Conservation (phyloP, 2,113 vertebrate genomes). For the Arothron firmamentum region DNA sequence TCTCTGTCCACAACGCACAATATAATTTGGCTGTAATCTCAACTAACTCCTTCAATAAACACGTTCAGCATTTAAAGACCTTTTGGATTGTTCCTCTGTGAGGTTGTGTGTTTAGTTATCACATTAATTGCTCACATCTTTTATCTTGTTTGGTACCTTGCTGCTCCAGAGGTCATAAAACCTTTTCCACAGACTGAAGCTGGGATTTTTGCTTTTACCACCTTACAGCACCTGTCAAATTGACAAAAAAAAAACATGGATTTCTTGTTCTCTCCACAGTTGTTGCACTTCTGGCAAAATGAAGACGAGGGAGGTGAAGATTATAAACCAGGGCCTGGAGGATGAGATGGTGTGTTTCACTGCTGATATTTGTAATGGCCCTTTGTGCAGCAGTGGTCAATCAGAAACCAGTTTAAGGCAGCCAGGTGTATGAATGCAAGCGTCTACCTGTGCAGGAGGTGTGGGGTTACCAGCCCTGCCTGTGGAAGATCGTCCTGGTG, state of each 20-base stretch:
- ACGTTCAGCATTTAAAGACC: too few species aligned
- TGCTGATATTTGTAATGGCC: background rate
- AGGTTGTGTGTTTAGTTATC: too few species aligned
- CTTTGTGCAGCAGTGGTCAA: too few species aligned
- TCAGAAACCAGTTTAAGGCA: background rate
- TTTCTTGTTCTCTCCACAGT: constrained; percentile 16
- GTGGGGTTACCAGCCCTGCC: constrained; percentile 82
- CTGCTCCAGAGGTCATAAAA: constrained; percentile 6
- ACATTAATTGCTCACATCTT: too few species aligned
- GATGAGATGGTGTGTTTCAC: constrained; percentile 86
- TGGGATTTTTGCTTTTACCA: too few species aligned
- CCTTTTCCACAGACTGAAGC: background rate
- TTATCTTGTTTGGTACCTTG: background rate
- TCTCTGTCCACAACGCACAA: too few species aligned
- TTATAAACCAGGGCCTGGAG: constrained; percentile 83
- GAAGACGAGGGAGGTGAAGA: constrained; percentile 80
- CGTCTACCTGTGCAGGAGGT: constrained; percentile 76
- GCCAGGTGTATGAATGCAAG: background rate
- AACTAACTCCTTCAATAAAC: too few species aligned
- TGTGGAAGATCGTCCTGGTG: constrained; percentile 84
- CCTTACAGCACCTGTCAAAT: background rate
- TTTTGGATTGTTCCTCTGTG: too few species aligned
- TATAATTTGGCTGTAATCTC: too few species aligned
- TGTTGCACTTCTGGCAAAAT: constrained; percentile 66
- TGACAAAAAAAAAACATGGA: background rate